Evolutionary conservation across 2,797 vertebrate species (phyloP).

Genomic region (Lutjanus campechanus): DNA sequence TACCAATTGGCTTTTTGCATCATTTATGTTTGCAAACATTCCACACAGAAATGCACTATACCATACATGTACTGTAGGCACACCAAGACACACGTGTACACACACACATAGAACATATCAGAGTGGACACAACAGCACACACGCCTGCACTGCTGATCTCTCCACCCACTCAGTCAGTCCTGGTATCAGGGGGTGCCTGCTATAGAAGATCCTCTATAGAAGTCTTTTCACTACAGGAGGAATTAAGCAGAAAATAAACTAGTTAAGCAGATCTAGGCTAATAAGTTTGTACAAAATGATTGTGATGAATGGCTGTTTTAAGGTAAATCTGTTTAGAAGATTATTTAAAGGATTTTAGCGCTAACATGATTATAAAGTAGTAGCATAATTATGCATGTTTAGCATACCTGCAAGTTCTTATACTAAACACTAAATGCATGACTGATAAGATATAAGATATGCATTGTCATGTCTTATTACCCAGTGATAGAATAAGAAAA

Average conservation of each 20-base stretch:
- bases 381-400: conserved; percentile 63
- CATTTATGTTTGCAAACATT: not conserved
- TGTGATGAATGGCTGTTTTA: conserved; percentile 18
- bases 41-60: not conserved
- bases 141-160: conserved; percentile 30
- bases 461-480: conserved; percentile 40
- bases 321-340: conserved; percentile 2
- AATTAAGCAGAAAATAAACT: conserved; percentile 13
- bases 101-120: not conserved
- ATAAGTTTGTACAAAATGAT: not conserved
- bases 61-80: not conserved
- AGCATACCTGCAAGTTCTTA: conserved; percentile 17
- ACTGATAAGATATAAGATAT: conserved; percentile 25
- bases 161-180: conserved; percentile 56
- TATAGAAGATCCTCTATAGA: conserved; percentile 90
- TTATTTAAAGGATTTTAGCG: conserved; percentile 9
- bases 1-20: not conserved
- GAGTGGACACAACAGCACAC: not conserved
- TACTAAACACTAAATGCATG: conserved; percentile 58
- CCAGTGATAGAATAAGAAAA: conserved; percentile 1
- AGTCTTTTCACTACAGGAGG: conserved; percentile 89
- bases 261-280: not conserved
- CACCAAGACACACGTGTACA: conserved; percentile 13
- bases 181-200: conserved; percentile 86
- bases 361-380: not conserved